A percentile compares a stretch with the other conserved stretches of the same genome.
phyloP scores from a whole-genome alignment of 2,888 invertebrate genomes.

The Cheilosia impressa region DNA sequence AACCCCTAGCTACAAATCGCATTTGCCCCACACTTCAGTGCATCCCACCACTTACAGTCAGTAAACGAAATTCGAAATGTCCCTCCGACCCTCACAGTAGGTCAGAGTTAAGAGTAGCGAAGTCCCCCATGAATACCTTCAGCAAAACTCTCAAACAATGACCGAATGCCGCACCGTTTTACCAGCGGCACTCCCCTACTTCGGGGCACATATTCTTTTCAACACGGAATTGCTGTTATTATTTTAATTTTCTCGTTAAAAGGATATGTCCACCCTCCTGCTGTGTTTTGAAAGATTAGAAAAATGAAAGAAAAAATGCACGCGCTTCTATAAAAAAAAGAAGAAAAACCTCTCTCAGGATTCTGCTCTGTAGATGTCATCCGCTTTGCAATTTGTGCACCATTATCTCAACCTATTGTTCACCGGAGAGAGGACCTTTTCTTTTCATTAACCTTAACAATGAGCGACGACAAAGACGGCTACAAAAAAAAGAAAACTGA shows the following conservation, averaged over 20 bases:
- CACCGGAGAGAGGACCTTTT: slow-evolving; percentile 54
- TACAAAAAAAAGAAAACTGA: not conserved
- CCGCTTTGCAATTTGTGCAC: slow-evolving; percentile 72
- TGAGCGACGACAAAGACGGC: not conserved
- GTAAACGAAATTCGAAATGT: not conserved
- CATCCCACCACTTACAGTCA: not conserved
- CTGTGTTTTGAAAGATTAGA: slow-evolving; percentile 46
- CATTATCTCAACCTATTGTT: slow-evolving; percentile 69
- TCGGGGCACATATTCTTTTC: slow-evolving; percentile 32
- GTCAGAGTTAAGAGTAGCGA: slow-evolving; percentile 19
- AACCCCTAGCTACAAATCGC: too few relatives aligned
- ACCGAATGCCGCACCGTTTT: slow-evolving; percentile 46
- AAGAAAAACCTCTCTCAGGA: not conserved
- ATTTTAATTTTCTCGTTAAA: slow-evolving; percentile 74
- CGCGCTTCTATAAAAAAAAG: slow-evolving; percentile 17
- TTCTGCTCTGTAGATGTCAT: slow-evolving; percentile 52
- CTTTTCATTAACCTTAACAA: slow-evolving; percentile 67
- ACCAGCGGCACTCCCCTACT: slow-evolving; percentile 38
- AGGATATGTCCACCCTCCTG: slow-evolving; percentile 63
- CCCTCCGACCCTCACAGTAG: not conserved
- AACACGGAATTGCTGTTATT: slow-evolving; percentile 60
- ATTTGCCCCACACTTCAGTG: too few relatives aligned
- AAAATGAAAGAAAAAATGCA: slow-evolving; percentile 47
- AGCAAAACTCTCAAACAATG: not conserved
- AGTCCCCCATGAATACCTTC: not conserved